Conservation (phyloP, 1,140 invertebrate species). For the Steinernema feltiae region DNA sequence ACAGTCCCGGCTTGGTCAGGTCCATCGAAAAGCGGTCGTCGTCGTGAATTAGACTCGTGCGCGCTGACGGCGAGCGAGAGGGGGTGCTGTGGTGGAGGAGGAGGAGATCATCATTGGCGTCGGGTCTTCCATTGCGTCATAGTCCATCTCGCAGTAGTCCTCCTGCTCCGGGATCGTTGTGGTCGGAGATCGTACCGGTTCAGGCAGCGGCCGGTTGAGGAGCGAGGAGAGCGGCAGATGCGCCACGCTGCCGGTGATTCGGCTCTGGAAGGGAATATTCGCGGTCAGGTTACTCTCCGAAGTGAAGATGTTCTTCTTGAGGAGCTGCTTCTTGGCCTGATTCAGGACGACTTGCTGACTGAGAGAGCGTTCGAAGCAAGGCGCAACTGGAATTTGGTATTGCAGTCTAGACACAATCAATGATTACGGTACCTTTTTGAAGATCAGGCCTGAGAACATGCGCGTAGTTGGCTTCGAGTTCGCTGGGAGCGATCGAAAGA, state of each 20-base stretch:
- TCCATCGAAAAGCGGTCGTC: not conserved
- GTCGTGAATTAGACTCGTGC: not conserved
- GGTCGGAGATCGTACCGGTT: constrained; percentile 12
- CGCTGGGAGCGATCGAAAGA: not conserved
- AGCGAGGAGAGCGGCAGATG: constrained; percentile 18
- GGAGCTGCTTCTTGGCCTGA: constrained; percentile 20
- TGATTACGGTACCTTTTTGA: not conserved
- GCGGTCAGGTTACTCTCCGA: constrained; percentile 12
- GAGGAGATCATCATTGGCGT: not conserved
- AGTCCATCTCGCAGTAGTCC: constrained; percentile 26
- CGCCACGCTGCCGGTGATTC: constrained; percentile 3
- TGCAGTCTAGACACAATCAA: constrained; percentile 11
- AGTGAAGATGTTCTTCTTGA: constrained; percentile 3
- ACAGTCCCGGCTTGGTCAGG: not conserved
- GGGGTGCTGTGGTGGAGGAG: not conserved
- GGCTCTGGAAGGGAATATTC: constrained; percentile 19
- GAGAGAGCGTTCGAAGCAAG: constrained; percentile 10
- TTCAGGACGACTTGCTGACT: constrained; percentile 17
- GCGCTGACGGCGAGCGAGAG: not conserved
- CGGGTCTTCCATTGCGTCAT: constrained; percentile 23
- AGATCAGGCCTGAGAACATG: constrained; percentile 20
- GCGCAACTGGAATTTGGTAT: not conserved
- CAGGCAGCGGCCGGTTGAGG: constrained; percentile 11
- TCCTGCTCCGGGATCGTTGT: not conserved
- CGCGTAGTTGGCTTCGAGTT: constrained; percentile 18